Base-by-base conservation (phyloP, 2,113 vertebrate species). In the Anseranas semipalmata region DNA sequence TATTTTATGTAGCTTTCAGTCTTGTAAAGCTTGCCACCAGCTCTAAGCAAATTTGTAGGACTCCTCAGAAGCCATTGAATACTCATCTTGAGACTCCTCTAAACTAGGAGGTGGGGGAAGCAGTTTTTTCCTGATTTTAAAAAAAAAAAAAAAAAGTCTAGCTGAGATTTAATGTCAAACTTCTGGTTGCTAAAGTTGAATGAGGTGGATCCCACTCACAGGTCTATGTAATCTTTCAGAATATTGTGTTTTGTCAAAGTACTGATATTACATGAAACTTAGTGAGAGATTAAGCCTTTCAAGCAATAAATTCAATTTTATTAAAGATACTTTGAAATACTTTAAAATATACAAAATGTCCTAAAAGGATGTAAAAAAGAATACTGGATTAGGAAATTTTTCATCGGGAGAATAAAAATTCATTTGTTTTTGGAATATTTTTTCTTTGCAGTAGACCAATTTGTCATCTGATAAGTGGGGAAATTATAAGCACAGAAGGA, bases 341-440 rank as follows among this genome's bases (percentile, higher is more conserved):
- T 56, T 55, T 2, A 25, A 71, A 71, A 41, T n/a, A 28, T 6
- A 20, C 32, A 50, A 74, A 48, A n/a, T 41, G 80, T n/a, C 27
- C 13, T 63, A 25, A 43, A 66, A 62, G 9, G 17, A 27, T 52
- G 46, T 18, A 15, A 73, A 87, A 15, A 33, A 0, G 8, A 82
- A 53, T 62, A 68, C 4, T 76, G 28, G 75, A 41, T 60, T 43
- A 60, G 4, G 9, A 13, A 0, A 37, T 20, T 22, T 63, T 78
- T 65, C 10, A 85, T 81, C 48, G 53, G 20, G 4, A 41, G 4
- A n/a, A 50, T 28, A 56, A 87, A 78, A 62, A 22, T 55, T 39
- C 27, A 37, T 5, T 35, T 50, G 10, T 0, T 9, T 89, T 72
- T 25, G 6, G 5, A 50, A 2, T 35, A 0, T 37, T 3, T 13